These are phyloP conservation scores for Ranitomeya imitator DNA, from an alignment of 2,113 vertebrate genomes.

Conservation along the genomic window DNA sequence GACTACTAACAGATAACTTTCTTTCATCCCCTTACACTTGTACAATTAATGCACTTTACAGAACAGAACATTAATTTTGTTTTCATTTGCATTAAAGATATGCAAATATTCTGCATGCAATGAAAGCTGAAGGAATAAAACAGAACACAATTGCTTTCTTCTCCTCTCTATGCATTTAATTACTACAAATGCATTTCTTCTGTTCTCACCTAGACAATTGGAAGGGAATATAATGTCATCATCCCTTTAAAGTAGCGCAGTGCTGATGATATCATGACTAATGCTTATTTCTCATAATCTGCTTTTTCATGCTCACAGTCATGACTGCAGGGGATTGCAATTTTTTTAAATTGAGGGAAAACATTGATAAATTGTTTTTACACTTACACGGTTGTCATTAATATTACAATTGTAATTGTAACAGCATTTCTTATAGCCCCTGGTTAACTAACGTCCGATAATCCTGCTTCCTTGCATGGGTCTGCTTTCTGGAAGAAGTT, in stretches of 20 bases:
- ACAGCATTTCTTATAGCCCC: too few relatives aligned
- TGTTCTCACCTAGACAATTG: neutral
- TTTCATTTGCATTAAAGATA: constrained; percentile 10
- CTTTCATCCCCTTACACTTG: neutral
- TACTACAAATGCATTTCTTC: constrained; percentile 14
- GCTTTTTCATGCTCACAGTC: too few relatives aligned
- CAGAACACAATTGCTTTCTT: neutral
- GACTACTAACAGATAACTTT: neutral
- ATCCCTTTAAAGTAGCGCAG: neutral
- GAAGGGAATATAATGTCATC: neutral
- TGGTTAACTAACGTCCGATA: too few relatives aligned
- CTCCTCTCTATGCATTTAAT: neutral
- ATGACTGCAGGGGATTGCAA: too few relatives aligned
- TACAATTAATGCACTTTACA: constrained; percentile 2
- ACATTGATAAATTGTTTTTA: too few relatives aligned
- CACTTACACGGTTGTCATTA: too few relatives aligned
- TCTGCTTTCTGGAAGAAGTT: too few relatives aligned
- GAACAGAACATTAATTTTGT: neutral
- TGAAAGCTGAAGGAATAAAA: neutral
- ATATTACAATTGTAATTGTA: too few relatives aligned
- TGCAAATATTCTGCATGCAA: neutral
- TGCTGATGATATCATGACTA: constrained; percentile 10
- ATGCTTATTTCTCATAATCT: neutral
- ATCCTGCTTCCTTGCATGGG: too few relatives aligned
- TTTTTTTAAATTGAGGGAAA: too few relatives aligned